phyloP scores from a whole-genome alignment of 2,797 vertebrate species.

The Poliocrania exsul region DNA sequence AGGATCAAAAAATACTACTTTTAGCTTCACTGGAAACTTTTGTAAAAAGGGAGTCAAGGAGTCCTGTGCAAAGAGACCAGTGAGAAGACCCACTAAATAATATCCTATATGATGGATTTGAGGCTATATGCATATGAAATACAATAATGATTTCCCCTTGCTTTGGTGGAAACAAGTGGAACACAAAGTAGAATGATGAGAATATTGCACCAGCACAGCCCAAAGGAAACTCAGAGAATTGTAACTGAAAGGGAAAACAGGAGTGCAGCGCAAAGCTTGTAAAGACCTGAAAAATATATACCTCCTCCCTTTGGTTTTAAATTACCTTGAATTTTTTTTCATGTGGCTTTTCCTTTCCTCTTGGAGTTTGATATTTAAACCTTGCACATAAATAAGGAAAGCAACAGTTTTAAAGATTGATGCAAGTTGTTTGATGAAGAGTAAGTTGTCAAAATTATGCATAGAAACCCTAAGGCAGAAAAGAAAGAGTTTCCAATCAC shows the following conservation, averaged over 20 bases:
- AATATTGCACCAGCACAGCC: neutral
- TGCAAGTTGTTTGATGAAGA: constrained; percentile 67
- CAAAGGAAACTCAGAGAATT: constrained; percentile 22
- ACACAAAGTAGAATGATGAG: fast-evolving
- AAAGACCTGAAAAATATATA: neutral
- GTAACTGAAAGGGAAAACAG: neutral
- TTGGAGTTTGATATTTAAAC: constrained; percentile 56
- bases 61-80: neutral
- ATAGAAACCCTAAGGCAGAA: constrained; percentile 50
- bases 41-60: neutral
- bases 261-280: neutral
- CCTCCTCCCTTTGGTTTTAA: constrained; percentile 37
- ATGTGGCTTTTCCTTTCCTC: constrained; percentile 15
- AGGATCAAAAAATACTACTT: neutral
- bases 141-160: neutral
- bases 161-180: neutral
- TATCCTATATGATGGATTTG: neutral
- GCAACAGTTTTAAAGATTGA: constrained; percentile 59
- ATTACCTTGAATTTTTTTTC: constrained; percentile 40
- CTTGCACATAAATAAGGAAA: constrained; percentile 48
- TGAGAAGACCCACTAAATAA: neutral
- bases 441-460: constrained; percentile 62
- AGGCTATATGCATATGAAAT: neutral
- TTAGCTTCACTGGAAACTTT: neutral
- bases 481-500: constrained; percentile 50